Evolutionary conservation across 2,113 vertebrate genomes (phyloP), one percentile per base, ranked within the genome.

Genomic region (Turnix velox): DNA sequence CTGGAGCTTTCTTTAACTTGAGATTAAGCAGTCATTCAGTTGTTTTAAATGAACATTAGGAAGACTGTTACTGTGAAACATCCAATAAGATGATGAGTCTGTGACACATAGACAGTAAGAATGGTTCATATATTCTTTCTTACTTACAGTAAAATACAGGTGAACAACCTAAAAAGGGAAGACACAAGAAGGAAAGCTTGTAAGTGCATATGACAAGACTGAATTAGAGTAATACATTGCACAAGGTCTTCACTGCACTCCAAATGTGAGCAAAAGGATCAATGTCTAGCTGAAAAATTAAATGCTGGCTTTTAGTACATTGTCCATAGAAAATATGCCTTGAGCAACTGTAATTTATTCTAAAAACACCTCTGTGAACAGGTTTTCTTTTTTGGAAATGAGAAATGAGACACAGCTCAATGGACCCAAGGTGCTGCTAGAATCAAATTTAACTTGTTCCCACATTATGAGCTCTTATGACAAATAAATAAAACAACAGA

Each of bases 221-320:
- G 6, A 10, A 63, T 65, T 48, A 61, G 87, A 59, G 6, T n/a
- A 43, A 12, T 31, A 14, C 0, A 0, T 43, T 72, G 30, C 16
- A 40, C 17, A 43, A 72, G 14, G 28, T 46, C 54, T 90, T 73
- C 18, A 66, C 48, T 69, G 20, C 8, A 35, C 74, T 69, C n/a
- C 39, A 57, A 86, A 62, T 24, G 42, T 25, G 84, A 80, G 67
- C 51, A 58, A 74, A 85, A 71, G 12, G 35, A 51, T 51, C 57
- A 43, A 40, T 75, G 40, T 6, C 40, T 75, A 31, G 22, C 67
- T 62, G 30, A 87, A 73, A 92, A 79, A 84, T 52, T 52, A 79
- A 75, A 49, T 27, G 33, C 6, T 93, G 51, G 39, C 59, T 33
- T 92, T 92, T 66, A 76, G 31, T 73, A 52, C 30, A 66, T 30